phyloP scores from a whole-genome alignment of 2,113 vertebrate species.

The Menidia beryllina region DNA sequence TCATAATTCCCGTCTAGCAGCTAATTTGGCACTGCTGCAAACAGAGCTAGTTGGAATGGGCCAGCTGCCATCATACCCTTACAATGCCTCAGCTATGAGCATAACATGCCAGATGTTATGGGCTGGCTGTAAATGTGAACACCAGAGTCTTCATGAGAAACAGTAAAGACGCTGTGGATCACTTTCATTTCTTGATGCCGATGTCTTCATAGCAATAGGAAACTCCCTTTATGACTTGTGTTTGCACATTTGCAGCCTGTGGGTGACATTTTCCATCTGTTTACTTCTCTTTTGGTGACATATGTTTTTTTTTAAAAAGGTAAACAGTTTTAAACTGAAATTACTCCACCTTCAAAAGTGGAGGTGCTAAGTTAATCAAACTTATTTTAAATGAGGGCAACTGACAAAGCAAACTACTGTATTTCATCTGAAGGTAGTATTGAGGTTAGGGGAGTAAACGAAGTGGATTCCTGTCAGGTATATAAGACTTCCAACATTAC shows the following conservation, averaged over 20 bases:
- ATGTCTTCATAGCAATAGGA: neutral
- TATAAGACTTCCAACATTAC: no score
- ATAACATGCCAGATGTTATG: neutral
- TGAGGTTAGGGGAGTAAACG: no score
- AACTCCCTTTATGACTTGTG: neutral
- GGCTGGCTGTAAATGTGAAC: neutral
- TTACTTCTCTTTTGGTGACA: neutral
- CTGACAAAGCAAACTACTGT: no score
- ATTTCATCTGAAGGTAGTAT: no score
- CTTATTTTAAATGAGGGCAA: no score
- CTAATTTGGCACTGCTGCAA: slow-evolving; percentile 3
- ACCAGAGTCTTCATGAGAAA: neutral
- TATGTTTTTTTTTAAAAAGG: no score
- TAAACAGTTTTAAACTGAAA: neutral
- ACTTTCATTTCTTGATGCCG: neutral
- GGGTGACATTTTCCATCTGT: neutral
- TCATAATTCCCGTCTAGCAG: neutral
- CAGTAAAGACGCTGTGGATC: neutral
- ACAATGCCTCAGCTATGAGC: neutral
- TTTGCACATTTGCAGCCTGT: neutral
- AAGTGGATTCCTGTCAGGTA: no score
- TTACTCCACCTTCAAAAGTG: neutral
- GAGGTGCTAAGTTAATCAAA: neutral
- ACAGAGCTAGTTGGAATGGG: neutral
- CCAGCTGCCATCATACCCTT: neutral